Evolutionary conservation across 1,140 invertebrate genomes (phyloP).

Genomic region (Belonocnema kinseyi): DNA sequence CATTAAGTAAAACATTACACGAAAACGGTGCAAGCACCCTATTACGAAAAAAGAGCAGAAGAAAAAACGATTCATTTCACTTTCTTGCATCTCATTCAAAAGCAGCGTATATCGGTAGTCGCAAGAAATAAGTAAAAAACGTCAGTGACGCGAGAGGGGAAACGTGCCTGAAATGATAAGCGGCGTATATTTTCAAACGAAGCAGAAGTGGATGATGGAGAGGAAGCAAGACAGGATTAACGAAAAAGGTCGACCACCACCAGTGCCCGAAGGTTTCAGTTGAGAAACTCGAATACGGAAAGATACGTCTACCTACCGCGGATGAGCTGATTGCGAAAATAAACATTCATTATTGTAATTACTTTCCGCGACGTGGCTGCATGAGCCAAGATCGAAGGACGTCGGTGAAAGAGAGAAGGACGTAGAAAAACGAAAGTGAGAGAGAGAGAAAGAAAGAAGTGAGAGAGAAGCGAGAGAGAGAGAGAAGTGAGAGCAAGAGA

Average conservation of each 20-base stretch:
- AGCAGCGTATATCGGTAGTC: no score
- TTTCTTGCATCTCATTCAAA: no score
- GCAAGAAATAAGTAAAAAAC: no score
- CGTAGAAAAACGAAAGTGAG: background rate
- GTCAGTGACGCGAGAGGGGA: no score
- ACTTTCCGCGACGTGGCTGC: constrained; percentile 63
- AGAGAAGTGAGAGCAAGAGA: constrained; percentile 33
- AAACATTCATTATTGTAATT: constrained; percentile 71
- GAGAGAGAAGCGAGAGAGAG: background rate
- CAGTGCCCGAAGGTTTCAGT: constrained; percentile 58
- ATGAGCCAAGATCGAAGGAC: constrained; percentile 45
- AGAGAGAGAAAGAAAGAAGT: background rate
- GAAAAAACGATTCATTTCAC: no score
- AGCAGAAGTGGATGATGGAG: no score
- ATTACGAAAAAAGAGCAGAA: constrained; percentile 38
- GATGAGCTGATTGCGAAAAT: constrained; percentile 65
- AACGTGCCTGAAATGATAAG: no score
- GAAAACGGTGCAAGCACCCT: background rate
- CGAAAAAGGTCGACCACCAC: constrained; percentile 51
- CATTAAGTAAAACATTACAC: no score
- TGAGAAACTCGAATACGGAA: constrained; percentile 55
- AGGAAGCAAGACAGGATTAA: no score
- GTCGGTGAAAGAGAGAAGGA: background rate
- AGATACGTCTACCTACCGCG: constrained; percentile 66
- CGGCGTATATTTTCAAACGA: no score